Evolutionary conservation across 1,140 invertebrate species (phyloP).

Genomic region (Drosophila subpulchrella): DNA sequence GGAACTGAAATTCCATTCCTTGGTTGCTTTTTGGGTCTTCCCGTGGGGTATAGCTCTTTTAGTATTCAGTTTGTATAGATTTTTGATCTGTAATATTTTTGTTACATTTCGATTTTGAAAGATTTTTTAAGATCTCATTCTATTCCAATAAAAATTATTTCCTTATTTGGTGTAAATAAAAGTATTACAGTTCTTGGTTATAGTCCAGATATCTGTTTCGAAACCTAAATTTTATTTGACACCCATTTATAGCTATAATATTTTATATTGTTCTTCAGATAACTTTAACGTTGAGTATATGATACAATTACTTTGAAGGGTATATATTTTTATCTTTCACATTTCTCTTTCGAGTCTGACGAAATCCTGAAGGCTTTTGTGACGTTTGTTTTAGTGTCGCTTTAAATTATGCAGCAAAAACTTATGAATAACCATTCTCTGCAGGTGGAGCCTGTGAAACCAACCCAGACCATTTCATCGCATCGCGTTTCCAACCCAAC

Average conservation of each 20-base stretch:
- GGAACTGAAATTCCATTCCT: constrained; percentile 2
- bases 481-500: background rate
- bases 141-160: no score
- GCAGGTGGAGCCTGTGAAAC: constrained; percentile 35
- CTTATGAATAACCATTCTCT: constrained; percentile 67
- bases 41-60: background rate
- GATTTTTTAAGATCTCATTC: background rate
- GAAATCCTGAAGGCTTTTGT: constrained; percentile 13
- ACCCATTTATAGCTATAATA: no score
- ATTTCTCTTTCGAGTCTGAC: background rate
- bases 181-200: no score
- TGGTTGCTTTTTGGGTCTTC: background rate
- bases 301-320: background rate
- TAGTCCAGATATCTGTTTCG: no score
- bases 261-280: no score
- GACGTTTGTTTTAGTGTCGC: constrained; percentile 52
- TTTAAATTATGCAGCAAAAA: constrained; percentile 48
- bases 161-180: no score
- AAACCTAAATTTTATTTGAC: no score
- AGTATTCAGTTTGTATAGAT: background rate
- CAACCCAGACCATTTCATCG: background rate
- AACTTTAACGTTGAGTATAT: background rate
- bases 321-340: background rate
- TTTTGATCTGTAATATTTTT: background rate
- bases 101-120: background rate